Conservation (phyloP, 2,888 invertebrate genomes). For the Melanotus villosus region DNA sequence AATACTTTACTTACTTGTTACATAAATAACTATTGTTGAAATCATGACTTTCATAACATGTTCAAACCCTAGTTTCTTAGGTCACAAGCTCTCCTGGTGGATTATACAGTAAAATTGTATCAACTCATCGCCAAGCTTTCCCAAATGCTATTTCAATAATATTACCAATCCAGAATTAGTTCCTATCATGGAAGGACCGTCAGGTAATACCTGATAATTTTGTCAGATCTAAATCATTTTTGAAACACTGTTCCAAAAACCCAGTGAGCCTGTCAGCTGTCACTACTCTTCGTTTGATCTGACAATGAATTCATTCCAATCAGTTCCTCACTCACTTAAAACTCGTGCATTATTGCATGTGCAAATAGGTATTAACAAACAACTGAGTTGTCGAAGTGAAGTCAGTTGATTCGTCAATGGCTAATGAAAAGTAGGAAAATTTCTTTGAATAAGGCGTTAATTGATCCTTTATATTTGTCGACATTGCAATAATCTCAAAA, state of each 20-base stretch:
- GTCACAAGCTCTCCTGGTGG: conserved; percentile 9
- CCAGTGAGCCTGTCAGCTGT: conserved; percentile 22
- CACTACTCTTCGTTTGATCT: conserved; percentile 32
- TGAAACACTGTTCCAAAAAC: conserved; percentile 13
- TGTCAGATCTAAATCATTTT: too few species aligned
- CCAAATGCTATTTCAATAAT: too few species aligned
- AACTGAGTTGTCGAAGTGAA: conserved; percentile 11
- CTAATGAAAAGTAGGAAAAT: conserved; percentile 14
- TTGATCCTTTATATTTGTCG: conserved; percentile 16
- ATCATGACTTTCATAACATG: conserved; percentile 5
- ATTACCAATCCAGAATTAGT: too few species aligned
- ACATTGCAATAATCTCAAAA: conserved; percentile 18
- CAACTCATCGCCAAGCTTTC: too few species aligned
- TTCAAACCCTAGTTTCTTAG: conserved; percentile 5
- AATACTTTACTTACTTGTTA: too few species aligned
- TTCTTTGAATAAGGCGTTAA: conserved; percentile 16
- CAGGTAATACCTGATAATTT: not conserved
- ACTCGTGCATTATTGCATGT: conserved; percentile 18
- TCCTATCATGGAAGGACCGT: too few species aligned
- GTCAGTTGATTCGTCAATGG: too few species aligned
- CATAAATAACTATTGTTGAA: too few species aligned
- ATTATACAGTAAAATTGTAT: too few species aligned
- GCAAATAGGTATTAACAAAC: too few species aligned
- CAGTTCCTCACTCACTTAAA: too few species aligned
- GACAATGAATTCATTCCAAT: too few species aligned